Evolutionary conservation across 2,888 invertebrate species (phyloP).

Genomic region (Tipula vernalis): DNA sequence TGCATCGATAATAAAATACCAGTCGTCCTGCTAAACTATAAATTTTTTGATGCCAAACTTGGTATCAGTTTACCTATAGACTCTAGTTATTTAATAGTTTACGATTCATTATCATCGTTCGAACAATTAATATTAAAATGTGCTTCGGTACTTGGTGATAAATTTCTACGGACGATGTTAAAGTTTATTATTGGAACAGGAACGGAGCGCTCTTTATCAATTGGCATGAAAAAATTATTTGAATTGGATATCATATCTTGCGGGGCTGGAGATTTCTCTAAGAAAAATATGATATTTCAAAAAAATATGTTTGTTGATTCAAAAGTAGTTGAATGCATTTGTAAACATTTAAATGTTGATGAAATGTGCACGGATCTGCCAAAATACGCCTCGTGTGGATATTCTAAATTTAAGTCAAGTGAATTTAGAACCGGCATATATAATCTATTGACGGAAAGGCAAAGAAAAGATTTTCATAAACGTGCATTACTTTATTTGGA

Average conservation of each 20-base stretch:
- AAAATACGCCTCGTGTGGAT: slow-evolving; percentile 47
- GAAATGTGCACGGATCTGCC: slow-evolving; percentile 42
- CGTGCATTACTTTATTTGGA: slow-evolving; percentile 45
- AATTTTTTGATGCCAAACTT: slow-evolving; percentile 30
- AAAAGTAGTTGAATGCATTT: slow-evolving; percentile 32
- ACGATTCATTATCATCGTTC: slow-evolving; percentile 48
- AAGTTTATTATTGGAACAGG: slow-evolving; percentile 40
- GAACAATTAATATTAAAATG: slow-evolving; percentile 53
- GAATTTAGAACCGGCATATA: slow-evolving; percentile 48
- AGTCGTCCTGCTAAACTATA: slow-evolving; percentile 38
- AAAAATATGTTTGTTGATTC: slow-evolving; percentile 21
- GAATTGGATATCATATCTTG: slow-evolving; percentile 46
- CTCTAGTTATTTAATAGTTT: slow-evolving; percentile 44
- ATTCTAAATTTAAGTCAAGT: slow-evolving; percentile 44
- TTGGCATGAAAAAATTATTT: slow-evolving; percentile 47
- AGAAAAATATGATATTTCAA: slow-evolving; percentile 4
- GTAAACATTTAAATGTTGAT: slow-evolving; percentile 18
- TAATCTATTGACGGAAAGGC: slow-evolving; percentile 46
- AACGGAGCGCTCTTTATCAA: slow-evolving; percentile 13
- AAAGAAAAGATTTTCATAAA: slow-evolving; percentile 45
- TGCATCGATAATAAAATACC: slow-evolving; percentile 17
- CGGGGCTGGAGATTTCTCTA: slow-evolving; percentile 20
- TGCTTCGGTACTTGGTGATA: slow-evolving; percentile 48
- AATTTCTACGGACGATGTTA: slow-evolving; percentile 47
- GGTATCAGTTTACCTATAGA: slow-evolving; percentile 31